Conservation (phyloP, 2,888 invertebrate species). For the Epirrhoe tristata region DNA sequence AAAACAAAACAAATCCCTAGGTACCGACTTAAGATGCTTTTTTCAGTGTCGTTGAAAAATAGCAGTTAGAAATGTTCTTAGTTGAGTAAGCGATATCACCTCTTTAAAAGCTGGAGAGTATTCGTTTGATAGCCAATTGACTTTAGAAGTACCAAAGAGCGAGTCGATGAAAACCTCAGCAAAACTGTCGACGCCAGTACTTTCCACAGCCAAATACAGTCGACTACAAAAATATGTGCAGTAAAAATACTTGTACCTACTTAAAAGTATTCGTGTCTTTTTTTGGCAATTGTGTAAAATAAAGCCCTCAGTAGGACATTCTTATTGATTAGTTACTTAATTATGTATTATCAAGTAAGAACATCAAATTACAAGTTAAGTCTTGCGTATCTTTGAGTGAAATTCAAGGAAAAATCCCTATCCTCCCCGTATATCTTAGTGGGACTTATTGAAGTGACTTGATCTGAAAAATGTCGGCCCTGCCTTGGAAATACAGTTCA, state of each 20-base stretch:
- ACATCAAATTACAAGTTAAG: too few species aligned
- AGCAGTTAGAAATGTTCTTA: slow-evolving; percentile 9
- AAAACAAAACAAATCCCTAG: not conserved
- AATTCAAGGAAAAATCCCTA: too few species aligned
- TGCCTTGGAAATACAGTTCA: too few species aligned
- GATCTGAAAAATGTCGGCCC: too few species aligned
- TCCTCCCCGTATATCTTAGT: too few species aligned
- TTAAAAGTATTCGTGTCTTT: too few species aligned
- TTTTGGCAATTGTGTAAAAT: too few species aligned
- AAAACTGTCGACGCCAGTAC: slow-evolving; percentile 13
- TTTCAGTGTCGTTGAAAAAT: not conserved
- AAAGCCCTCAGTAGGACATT: too few species aligned
- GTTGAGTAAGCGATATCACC: slow-evolving; percentile 5
- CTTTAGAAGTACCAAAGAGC: not conserved
- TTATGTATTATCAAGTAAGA: too few species aligned
- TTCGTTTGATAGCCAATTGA: not conserved
- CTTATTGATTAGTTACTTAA: too few species aligned
- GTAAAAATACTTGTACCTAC: not conserved
- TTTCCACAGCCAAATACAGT: not conserved
- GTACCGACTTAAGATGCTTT: not conserved
- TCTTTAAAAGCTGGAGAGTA: slow-evolving; percentile 9
- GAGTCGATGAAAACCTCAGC: slow-evolving; percentile 13
- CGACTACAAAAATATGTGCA: not conserved
- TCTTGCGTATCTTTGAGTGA: too few species aligned
- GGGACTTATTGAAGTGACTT: too few species aligned